Evolutionary conservation across 2,888 invertebrate genomes (phyloP).

Genomic region (Chorisops tibialis): DNA sequence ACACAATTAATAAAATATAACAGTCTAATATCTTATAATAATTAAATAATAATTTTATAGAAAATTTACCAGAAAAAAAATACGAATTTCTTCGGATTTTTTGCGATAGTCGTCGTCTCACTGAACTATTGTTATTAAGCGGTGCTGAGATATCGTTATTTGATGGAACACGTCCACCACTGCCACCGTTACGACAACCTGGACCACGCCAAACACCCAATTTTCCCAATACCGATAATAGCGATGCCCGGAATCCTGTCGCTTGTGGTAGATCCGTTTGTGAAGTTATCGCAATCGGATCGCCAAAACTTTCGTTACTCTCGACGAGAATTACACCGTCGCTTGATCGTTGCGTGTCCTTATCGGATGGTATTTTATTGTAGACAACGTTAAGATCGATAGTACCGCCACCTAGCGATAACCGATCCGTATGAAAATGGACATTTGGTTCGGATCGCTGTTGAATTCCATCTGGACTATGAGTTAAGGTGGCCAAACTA

Average conservation of each 20-base stretch:
- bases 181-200: constrained; percentile 28
- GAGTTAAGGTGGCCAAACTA: constrained; percentile 25
- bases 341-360: constrained; percentile 23
- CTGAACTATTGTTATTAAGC: background rate
- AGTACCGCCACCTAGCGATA: background rate
- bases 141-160: constrained; percentile 16
- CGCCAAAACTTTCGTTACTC: constrained; percentile 30
- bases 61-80: constrained; percentile 48
- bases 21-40: constrained; percentile 31
- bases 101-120: background rate
- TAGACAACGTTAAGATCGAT: constrained; percentile 5
- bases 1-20: background rate
- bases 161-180: constrained; percentile 36
- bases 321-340: constrained; percentile 27
- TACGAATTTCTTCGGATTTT: constrained; percentile 46
- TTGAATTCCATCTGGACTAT: constrained; percentile 1
- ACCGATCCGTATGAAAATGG: constrained; percentile 31
- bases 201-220: constrained; percentile 41
- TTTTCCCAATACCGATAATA: constrained; percentile 42
- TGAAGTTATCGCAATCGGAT: constrained; percentile 8
- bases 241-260: constrained; percentile 37
- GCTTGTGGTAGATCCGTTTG: constrained; percentile 24
- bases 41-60: constrained; percentile 25
- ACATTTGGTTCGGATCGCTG: constrained; percentile 40
- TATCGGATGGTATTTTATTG: constrained; percentile 10